A percentile compares a stretch with the other conserved stretches of the same genome.
These are phyloP conservation scores for Sarcophaga rosellei DNA, from an alignment of 2,888 invertebrate genomes.

Conservation along the genomic window DNA sequence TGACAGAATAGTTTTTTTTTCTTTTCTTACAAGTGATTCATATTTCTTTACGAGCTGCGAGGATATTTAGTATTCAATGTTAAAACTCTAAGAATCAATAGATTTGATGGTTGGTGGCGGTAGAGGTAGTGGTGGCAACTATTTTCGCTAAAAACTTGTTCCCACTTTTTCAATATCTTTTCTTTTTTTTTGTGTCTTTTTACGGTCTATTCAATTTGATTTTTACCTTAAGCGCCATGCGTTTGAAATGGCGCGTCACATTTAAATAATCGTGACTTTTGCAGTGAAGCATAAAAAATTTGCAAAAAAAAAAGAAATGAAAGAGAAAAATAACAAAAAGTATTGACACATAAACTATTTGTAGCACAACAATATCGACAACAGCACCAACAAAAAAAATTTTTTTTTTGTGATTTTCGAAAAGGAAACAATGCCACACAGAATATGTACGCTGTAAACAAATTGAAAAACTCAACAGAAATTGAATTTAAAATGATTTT, in stretches of 20 bases:
- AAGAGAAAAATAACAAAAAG: slow-evolving; percentile 18
- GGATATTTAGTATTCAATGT: slow-evolving; percentile 57
- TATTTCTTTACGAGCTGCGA: slow-evolving; percentile 11
- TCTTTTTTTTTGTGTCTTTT: slow-evolving; percentile 26
- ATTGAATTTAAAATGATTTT: slow-evolving; percentile 8
- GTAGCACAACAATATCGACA: slow-evolving; percentile 14
- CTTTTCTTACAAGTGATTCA: slow-evolving; percentile 19
- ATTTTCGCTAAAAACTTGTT: background rate
- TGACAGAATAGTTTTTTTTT: background rate
- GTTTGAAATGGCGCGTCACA: slow-evolving; percentile 67
- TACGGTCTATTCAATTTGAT: slow-evolving; percentile 50
- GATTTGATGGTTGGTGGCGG: slow-evolving; percentile 4
- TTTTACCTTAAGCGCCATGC: slow-evolving; percentile 68
- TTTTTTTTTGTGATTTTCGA: background rate
- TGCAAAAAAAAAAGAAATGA: slow-evolving; percentile 45
- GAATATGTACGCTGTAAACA: slow-evolving; percentile 14
- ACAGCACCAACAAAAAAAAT: background rate
- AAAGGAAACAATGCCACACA: slow-evolving; percentile 53
- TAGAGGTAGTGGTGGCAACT: slow-evolving; percentile 12
- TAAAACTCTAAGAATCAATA: slow-evolving; percentile 52
- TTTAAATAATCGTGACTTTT: slow-evolving; percentile 71
- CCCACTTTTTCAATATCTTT: slow-evolving; percentile 7
- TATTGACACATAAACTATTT: slow-evolving; percentile 58
- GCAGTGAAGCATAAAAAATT: slow-evolving; percentile 69
- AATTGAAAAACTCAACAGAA: slow-evolving; percentile 43